These are phyloP conservation scores for Diorhabda carinulata DNA, from an alignment of 1,140 invertebrate species.

Conservation along the genomic window DNA sequence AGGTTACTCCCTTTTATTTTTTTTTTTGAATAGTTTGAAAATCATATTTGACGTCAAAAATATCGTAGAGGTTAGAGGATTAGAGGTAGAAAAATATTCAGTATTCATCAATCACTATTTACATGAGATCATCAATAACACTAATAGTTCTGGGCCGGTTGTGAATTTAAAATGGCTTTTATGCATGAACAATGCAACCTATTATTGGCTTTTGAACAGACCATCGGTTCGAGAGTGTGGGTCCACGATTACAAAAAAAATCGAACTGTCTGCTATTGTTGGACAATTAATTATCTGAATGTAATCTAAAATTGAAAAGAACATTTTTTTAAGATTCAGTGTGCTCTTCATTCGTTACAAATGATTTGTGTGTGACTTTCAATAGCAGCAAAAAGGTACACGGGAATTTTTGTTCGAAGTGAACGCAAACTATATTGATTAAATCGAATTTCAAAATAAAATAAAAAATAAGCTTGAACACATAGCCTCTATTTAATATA, in stretches of 20 bases:
- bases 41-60: background rate
- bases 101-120: slow-evolving; percentile 29
- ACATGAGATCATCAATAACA: slow-evolving; percentile 30
- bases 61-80: background rate
- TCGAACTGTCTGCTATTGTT: slow-evolving; percentile 14
- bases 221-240: slow-evolving; percentile 15
- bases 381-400: background rate
- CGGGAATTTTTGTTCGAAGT: no score
- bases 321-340: background rate
- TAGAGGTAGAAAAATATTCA: slow-evolving; percentile 2
- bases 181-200: slow-evolving; percentile 14
- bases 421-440: no score
- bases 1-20: no score
- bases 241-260: slow-evolving; percentile 24
- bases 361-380: background rate
- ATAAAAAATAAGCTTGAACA: no score
- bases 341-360: background rate
- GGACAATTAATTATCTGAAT: slow-evolving; percentile 27
- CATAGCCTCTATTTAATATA: no score
- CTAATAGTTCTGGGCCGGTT: slow-evolving; percentile 24
- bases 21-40: no score
- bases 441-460: no score
- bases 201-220: slow-evolving; percentile 18
- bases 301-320: slow-evolving; percentile 16
- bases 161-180: slow-evolving; percentile 18